Base-by-base conservation (phyloP, 2,113 vertebrate species). In the Ailurus styani region DNA sequence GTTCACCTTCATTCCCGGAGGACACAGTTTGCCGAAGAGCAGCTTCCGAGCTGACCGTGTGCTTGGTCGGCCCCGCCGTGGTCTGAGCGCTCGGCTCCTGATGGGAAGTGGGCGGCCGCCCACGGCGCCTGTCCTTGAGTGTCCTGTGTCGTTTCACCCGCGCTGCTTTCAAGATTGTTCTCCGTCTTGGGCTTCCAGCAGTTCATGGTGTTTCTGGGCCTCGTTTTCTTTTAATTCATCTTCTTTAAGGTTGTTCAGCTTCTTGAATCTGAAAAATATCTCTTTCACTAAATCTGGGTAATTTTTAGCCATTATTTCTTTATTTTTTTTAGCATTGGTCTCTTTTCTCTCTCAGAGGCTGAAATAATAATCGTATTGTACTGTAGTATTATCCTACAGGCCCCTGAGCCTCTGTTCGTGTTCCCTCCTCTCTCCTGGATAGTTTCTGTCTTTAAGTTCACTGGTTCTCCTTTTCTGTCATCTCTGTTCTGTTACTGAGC, bases 121-220 rank as follows among this genome's bases (percentile, higher is more conserved):
- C 20, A 2, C 7, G 0, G 79, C 23, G 77, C 37, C 14, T 0
- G 1, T 50, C 27, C 21, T 37, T 12, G 18, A 6, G 3, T 68
- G 31, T 0, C 45, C 23, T 50, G 50, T 31, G 14, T 68, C 13
- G 31, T 47, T 50, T 54, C 50, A 3, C 81, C 81, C 60, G 3
- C 3, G 3, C 66, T 55, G 31, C 54, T 87, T 47, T 47, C 31
- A 13, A 15, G 7, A n/a, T 17, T 12, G 25, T 45, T 62, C 25
- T 34, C 21, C 1, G 23, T 37, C 40, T 87, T 47, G n/a, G 68
- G 50, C 88, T 68, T 60, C 84, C 4, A 45, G 31, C 47, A 60
- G 57, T 85, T 66, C 37, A 27, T 86, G 37, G 47, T 31, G 29
- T 45, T 85, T 78, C 62, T 29, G 13, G n/a, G 9, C 37, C 55